phyloP scores from a whole-genome alignment of 2,888 invertebrate genomes.

The Plagodis pulveraria region DNA sequence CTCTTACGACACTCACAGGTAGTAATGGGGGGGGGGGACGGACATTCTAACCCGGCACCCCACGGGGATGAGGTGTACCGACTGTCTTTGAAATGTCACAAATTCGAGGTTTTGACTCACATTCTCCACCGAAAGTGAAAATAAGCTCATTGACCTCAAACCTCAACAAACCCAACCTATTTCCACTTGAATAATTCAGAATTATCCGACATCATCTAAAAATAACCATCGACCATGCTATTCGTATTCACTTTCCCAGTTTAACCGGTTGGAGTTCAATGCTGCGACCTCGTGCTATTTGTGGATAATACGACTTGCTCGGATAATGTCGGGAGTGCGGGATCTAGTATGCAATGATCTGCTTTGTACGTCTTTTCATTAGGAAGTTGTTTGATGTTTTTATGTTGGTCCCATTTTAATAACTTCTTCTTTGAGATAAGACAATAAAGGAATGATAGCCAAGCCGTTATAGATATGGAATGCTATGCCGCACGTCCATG shows the following conservation, averaged over 20 bases:
- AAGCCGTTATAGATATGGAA: too few species aligned
- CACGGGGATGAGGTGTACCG: too few species aligned
- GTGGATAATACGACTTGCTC: constrained; percentile 10
- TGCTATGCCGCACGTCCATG: too few species aligned
- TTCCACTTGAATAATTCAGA: background rate
- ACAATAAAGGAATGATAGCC: too few species aligned
- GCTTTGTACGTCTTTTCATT: constrained; percentile 3
- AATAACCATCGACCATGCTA: constrained; percentile 8
- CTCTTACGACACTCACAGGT: too few species aligned
- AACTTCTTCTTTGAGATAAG: too few species aligned
- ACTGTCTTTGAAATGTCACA: too few species aligned
- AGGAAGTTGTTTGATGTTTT: background rate
- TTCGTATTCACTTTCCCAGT: constrained; percentile 19
- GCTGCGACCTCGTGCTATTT: constrained; percentile 24
- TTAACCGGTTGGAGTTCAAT: constrained; percentile 1
- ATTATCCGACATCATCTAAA: constrained; percentile 16
- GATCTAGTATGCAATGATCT: constrained; percentile 5
- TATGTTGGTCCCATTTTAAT: too few species aligned
- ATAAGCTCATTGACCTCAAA: background rate
- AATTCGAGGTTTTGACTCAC: background rate
- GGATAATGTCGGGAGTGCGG: background rate
- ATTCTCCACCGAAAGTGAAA: background rate
- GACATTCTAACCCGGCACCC: too few species aligned
- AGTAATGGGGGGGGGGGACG: too few species aligned
- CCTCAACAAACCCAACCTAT: constrained; percentile 1